Evolutionary conservation across 2,888 invertebrate genomes (phyloP).

Genomic region (Cerastis rubricosa): DNA sequence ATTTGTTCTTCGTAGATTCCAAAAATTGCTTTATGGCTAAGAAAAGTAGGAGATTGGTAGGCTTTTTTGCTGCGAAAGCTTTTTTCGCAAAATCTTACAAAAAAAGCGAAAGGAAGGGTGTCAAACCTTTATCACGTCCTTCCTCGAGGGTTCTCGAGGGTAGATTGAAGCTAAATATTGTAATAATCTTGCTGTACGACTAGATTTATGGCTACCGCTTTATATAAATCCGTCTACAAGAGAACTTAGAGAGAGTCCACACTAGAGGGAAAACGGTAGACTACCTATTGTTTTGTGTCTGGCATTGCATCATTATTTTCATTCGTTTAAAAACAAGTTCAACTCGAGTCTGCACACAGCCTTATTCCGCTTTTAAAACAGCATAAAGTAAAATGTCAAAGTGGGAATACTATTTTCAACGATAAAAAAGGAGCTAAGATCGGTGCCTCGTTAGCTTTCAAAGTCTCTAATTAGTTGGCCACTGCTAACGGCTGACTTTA

Average conservation of each 20-base stretch:
- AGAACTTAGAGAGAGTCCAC: not conserved
- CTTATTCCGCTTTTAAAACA: constrained; percentile 32
- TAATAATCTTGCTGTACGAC: constrained; percentile 48
- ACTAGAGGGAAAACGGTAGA: not conserved
- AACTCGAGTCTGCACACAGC: not conserved
- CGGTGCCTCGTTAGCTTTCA: constrained; percentile 38
- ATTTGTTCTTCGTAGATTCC: not conserved
- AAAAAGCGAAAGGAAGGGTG: constrained; percentile 36
- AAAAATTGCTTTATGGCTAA: constrained; percentile 14
- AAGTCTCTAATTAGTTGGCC: constrained; percentile 53
- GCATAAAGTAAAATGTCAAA: constrained; percentile 49
- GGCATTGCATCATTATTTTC: not conserved
- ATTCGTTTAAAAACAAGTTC: not conserved
- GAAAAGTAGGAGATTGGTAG: constrained; percentile 8
- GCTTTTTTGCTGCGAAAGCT: constrained; percentile 13
- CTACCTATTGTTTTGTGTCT: not conserved
- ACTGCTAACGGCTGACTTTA: constrained; percentile 29
- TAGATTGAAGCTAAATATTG: constrained; percentile 51
- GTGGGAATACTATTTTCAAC: constrained; percentile 26
- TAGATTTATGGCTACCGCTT: constrained; percentile 38
- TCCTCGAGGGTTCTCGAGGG: constrained; percentile 32
- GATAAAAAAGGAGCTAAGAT: constrained; percentile 47
- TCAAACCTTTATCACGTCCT: constrained; percentile 62
- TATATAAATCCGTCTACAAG: constrained; percentile 16
- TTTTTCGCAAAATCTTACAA: constrained; percentile 30